Conservation (phyloP, 2,797 vertebrate genomes). For the Anas acuta region DNA sequence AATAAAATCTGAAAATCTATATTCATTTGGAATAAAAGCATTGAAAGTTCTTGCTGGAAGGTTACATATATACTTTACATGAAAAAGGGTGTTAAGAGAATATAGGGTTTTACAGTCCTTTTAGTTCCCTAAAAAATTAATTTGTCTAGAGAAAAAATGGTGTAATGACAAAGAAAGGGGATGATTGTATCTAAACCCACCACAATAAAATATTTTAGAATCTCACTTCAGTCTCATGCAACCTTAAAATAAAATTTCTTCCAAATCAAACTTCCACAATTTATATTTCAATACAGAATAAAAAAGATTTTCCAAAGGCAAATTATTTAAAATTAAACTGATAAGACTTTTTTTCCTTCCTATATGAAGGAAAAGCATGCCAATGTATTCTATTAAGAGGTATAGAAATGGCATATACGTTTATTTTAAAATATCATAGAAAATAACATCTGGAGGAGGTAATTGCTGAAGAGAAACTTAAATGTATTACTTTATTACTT, state of each 20-base stretch:
- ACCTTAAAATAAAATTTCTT: background rate
- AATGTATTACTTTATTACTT: background rate
- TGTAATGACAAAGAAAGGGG: background rate
- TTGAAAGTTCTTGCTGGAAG: background rate
- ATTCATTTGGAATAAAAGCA: background rate
- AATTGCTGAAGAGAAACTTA: background rate
- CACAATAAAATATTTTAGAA: background rate
- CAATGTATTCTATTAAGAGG: background rate
- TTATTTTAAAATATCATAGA: background rate
- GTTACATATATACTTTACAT: accelerated
- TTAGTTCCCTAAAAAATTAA: background rate
- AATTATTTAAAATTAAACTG: background rate
- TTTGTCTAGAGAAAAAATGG: background rate
- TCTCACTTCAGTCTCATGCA: background rate
- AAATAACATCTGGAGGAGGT: constrained; percentile 10
- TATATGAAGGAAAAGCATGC: background rate
- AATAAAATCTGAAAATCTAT: background rate
- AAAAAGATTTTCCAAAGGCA: background rate
- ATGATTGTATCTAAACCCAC: background rate
- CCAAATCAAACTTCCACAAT: background rate
- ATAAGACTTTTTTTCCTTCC: background rate
- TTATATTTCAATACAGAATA: background rate
- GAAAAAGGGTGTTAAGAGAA: background rate
- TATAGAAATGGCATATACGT: background rate
- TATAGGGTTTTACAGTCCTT: background rate